Evolutionary conservation across 2,113 vertebrate genomes (phyloP), one percentile per base, ranked within the genome.

Genomic region (Thunnus thynnus): DNA sequence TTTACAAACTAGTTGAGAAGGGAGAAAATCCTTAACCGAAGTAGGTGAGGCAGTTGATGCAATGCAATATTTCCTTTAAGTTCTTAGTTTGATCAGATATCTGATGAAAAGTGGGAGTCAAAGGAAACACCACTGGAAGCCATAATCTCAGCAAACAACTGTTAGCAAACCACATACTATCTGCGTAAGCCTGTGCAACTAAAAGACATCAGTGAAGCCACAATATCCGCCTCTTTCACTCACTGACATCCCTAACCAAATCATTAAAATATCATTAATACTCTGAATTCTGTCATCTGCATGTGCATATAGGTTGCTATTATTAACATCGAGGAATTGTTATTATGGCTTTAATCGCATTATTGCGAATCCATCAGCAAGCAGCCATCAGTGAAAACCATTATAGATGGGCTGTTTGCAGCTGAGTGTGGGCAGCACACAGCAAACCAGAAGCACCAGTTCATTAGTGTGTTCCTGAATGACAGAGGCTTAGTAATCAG

Each of bases 391-490:
- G 12, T 1, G 10, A 60, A 66, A 74, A 11, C 69, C 65, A 75
- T 80, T 72, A 52, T 20, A 78, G 64, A 25, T 18, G 51, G 36
- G 2, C 7, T 41, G 77, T 62, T 79, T 20, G 13, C 18, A 60
- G 78, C 20, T 0, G 18, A 68, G 76, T 51, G 83, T 76, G 58
- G 76, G 79, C 82, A 64, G 71, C 64, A 67, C 66, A 61, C 5
- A 30, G 44, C 11, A 41, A 63, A 41, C 50, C 66, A 67, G 65
- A 82, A 63, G 36, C 66, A 73, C 63, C 20, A 41, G 72, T 77
- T 79, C 76, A 75, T 64, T 71, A 69, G 63, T 73, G 74, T 46
- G 2, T 63, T 56, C 20, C 76, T 83, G 80, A 50, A 73, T 72
- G 47, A 63, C 69, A 11, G 44, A n/a, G 70, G 62, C 60, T 69